Evolutionary conservation across 2,113 vertebrate genomes (phyloP), one percentile per base, ranked within the genome.

Genomic region (Epinephelus fuscoguttatus): DNA sequence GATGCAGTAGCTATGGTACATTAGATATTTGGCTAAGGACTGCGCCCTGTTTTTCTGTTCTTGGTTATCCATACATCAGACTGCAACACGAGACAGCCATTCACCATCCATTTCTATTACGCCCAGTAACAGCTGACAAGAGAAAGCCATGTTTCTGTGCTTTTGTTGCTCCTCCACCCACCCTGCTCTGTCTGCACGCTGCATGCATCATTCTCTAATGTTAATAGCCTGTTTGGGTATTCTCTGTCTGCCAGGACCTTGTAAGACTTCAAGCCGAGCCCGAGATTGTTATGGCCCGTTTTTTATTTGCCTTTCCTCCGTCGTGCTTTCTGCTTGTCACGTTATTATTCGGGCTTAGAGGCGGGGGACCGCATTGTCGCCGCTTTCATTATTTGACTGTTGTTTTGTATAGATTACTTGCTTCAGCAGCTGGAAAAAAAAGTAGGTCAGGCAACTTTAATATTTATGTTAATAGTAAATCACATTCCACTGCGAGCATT

Each of bases 391-490:
- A 87, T 70, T 73, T 69, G 55, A 37, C 80, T 70, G 50, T 80
- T 85, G 72, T 84, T 81, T 80, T 78, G 67, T 84, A 66, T 80
- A 21, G 78, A 80, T 84, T 75, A 83, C 77, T 82, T 80, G 49
- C 70, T 11, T 64, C 6, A 0, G 53, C 78, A 18, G 56, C 53
- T 47, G 50, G 56, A 79, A 75, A 79, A 64, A 83, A 73, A 92
- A 88, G 25, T 91, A 86, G 86, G 86, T 88, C 88, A 81, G 47
- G 61, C 5, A 8, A 56, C 68, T 71, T 82, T 84, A 78, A 76
- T 87, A 76, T 87, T 87, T 64, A 62, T 78, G 86, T 84, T 84
- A 86, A 85, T 66, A 40, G 75, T 79, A 82, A 84, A 91, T 73
- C 78, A 33, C 59, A 70, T 78, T 89, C 68, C 0, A 40, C 7